phyloP scores from a whole-genome alignment of 2,113 vertebrate species.

The Noctilio leporinus region DNA sequence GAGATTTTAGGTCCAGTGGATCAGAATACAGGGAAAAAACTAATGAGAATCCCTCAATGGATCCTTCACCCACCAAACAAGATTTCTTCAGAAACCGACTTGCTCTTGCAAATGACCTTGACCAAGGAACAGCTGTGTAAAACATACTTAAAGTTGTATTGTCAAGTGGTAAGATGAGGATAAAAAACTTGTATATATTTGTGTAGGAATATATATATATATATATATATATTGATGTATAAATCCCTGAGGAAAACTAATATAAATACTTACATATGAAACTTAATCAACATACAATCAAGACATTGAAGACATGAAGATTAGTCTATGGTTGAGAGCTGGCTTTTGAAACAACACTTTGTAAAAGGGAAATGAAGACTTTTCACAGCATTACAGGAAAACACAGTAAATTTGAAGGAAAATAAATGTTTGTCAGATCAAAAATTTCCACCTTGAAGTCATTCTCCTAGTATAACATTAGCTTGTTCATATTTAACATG shows the following conservation, averaged over 20 bases:
- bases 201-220: slow-evolving; percentile 47
- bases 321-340: slow-evolving; percentile 60
- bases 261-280: slow-evolving; percentile 65
- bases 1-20: slow-evolving; percentile 84
- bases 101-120: slow-evolving; percentile 80
- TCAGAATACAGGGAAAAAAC: slow-evolving; percentile 86
- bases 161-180: slow-evolving; percentile 71
- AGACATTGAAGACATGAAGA: slow-evolving; percentile 57
- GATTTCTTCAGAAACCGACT: slow-evolving; percentile 80
- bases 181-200: slow-evolving; percentile 65
- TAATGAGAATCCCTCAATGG: slow-evolving; percentile 80
- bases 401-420: slow-evolving; percentile 60
- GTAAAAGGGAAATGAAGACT: slow-evolving; percentile 56
- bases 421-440: slow-evolving; percentile 71
- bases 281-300: slow-evolving; percentile 52
- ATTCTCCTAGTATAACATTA: slow-evolving; percentile 44
- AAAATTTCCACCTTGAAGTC: slow-evolving; percentile 64
- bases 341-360: slow-evolving; percentile 51
- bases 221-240: slow-evolving; percentile 62
- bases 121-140: slow-evolving; percentile 89
- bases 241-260: slow-evolving; percentile 55
- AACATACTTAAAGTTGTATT: slow-evolving; percentile 71
- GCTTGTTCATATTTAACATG: slow-evolving; percentile 46
- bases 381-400: slow-evolving; percentile 47
- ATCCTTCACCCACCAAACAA: slow-evolving; percentile 80